Conservation (phyloP, 2,113 vertebrate genomes). For the Candoia aspera region DNA sequence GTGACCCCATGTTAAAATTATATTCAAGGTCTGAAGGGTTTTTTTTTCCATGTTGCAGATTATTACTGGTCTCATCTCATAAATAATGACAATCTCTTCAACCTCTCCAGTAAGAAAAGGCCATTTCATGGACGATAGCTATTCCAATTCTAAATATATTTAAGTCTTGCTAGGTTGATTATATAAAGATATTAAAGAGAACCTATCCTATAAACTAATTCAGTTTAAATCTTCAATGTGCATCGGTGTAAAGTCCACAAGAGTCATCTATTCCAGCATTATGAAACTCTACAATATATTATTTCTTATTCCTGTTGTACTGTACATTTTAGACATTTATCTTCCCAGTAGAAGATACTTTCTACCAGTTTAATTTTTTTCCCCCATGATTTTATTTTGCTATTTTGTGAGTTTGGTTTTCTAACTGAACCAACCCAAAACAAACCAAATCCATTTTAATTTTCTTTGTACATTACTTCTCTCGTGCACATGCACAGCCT, state of each 20-base stretch:
- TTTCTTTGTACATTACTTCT: neutral
- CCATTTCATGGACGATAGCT: conserved; percentile 38
- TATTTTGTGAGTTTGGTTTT: neutral
- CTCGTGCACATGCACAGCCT: neutral
- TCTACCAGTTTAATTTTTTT: conserved; percentile 3
- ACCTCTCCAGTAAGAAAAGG: conserved; percentile 30
- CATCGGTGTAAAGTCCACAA: neutral
- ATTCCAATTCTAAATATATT: conserved; percentile 16
- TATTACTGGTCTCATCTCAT: neutral
- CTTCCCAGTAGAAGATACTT: conserved; percentile 1
- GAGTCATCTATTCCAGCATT: neutral
- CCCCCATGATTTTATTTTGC: conserved; percentile 27
- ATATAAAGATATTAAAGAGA: neutral
- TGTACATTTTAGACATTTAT: neutral
- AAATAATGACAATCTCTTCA: neutral
- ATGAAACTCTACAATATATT: neutral
- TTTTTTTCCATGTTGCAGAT: neutral
- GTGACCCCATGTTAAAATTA: neutral
- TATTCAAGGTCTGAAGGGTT: neutral
- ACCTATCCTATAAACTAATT: conserved; percentile 21
- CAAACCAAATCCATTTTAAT: neutral
- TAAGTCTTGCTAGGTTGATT: conserved; percentile 33
- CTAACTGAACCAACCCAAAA: neutral
- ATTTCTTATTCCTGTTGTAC: neutral
- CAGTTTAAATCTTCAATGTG: conserved; percentile 4